phyloP scores from a whole-genome alignment of 2,113 vertebrate species.

The Orthonyx spaldingii region DNA sequence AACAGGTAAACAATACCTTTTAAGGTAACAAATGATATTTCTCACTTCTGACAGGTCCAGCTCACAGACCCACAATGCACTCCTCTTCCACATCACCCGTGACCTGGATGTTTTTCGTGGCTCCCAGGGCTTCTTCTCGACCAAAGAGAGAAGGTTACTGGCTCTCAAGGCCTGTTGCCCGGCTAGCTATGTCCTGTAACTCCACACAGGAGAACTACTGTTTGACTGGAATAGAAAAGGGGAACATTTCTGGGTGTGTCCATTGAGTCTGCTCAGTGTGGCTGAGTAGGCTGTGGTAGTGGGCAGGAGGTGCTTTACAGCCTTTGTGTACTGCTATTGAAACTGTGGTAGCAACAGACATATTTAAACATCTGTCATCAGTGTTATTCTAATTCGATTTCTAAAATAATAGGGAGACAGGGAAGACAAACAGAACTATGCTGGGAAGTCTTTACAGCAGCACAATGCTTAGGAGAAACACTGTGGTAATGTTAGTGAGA shows the following conservation, averaged over 20 bases:
- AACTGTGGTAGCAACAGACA: neutral
- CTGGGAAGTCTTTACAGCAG: neutral
- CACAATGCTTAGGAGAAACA: neutral
- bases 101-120: no score
- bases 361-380: neutral
- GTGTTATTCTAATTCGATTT: neutral
- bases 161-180: no score
- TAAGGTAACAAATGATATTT: no score
- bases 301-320: neutral
- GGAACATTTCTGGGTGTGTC: neutral
- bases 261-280: neutral
- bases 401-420: neutral
- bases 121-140: no score
- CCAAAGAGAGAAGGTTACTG: no score
- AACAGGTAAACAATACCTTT: no score
- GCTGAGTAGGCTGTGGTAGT: neutral
- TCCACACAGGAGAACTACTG: neutral
- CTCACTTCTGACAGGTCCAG: no score
- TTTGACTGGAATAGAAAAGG: neutral
- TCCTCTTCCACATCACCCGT: no score
- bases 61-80: no score
- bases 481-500: neutral
- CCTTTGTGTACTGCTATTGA: neutral
- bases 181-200: no score
- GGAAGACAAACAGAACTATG: neutral